Evolutionary conservation across 2,888 invertebrate genomes (phyloP).

Genomic region (Agrotis ipsilon): DNA sequence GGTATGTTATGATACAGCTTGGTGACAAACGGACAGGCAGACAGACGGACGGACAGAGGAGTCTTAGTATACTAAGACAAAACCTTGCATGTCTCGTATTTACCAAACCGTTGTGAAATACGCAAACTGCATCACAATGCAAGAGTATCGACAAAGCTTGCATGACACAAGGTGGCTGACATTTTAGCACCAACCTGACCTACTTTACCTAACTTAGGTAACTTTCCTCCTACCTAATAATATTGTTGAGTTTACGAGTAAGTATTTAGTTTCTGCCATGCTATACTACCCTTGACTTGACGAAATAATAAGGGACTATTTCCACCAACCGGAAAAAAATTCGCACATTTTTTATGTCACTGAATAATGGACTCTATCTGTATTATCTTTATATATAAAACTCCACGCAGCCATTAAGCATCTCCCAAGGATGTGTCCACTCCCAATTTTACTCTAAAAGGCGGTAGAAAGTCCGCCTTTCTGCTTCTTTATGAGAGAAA

Average conservation of each 20-base stretch:
- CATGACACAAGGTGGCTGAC: constrained; percentile 50
- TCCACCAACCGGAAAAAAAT: too few species aligned
- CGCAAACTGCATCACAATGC: constrained; percentile 51
- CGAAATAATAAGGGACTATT: not conserved
- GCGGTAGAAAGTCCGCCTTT: too few species aligned
- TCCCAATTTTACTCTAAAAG: too few species aligned
- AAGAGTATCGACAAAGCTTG: constrained; percentile 49
- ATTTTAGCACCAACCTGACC: constrained; percentile 47
- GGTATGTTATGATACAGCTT: too few species aligned
- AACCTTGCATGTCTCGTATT: not conserved
- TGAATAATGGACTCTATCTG: too few species aligned
- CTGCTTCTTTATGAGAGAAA: too few species aligned
- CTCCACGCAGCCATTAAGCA: too few species aligned
- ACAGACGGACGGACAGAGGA: too few species aligned
- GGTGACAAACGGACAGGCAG: too few species aligned
- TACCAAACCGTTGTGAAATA: not conserved
- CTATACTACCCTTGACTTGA: not conserved
- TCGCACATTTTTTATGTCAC: too few species aligned
- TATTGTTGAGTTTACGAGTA: constrained; percentile 6
- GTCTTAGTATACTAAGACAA: constrained; percentile 7
- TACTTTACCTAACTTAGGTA: constrained; percentile 49
- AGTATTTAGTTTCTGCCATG: not conserved
- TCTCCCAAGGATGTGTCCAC: too few species aligned
- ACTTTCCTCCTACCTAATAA: constrained; percentile 30
- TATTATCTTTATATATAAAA: too few species aligned